These are phyloP conservation scores for Iselma pallidipennis DNA, from an alignment of 2,888 invertebrate species.

Conservation along the genomic window DNA sequence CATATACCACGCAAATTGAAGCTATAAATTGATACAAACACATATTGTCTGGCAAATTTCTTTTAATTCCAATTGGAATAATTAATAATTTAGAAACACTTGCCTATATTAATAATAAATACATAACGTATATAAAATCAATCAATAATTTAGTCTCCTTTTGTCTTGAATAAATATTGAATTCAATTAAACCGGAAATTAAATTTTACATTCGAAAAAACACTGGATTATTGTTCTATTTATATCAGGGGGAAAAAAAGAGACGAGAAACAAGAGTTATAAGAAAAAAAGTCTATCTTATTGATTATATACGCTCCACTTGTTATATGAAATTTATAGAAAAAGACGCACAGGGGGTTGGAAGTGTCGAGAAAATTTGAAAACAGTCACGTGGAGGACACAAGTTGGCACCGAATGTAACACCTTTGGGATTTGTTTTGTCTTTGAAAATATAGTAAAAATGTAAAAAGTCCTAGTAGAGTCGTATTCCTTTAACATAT, in stretches of 20 bases:
- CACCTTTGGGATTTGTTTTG: background rate
- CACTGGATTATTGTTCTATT: background rate
- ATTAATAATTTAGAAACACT: background rate
- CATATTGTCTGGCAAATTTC: constrained; percentile 2
- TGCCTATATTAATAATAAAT: no score
- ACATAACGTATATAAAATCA: no score
- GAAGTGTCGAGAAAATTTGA: background rate
- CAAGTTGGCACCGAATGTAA: background rate
- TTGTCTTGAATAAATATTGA: background rate
- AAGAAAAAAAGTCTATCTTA: background rate
- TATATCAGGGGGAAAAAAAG: background rate
- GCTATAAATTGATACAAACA: constrained; percentile 21
- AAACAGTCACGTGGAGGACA: background rate
- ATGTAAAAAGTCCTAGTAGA: no score
- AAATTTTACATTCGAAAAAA: background rate
- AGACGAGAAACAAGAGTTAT: no score
- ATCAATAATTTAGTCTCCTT: no score
- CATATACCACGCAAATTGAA: constrained; percentile 19
- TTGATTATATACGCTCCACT: background rate
- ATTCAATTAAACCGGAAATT: background rate
- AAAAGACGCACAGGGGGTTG: background rate
- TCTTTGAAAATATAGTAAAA: no score
- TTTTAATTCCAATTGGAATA: constrained; percentile 12
- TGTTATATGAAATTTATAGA: background rate
- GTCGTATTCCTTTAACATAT: no score